Evolutionary conservation across 2,888 invertebrate genomes (phyloP).

Genomic region (Xanthorhoe designata): DNA sequence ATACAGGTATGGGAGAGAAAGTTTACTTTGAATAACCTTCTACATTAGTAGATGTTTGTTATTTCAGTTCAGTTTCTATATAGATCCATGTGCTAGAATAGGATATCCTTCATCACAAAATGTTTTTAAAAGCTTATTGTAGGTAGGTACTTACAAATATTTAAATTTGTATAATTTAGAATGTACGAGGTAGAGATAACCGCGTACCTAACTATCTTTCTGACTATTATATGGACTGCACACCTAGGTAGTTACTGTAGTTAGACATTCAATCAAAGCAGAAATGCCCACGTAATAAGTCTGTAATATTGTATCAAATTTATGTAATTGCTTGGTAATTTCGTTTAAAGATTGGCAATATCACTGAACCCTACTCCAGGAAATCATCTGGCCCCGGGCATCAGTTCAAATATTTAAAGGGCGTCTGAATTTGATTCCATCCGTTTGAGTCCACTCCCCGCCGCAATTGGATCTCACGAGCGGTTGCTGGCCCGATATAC

Average conservation of each 20-base stretch:
- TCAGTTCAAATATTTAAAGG: slow-evolving; percentile 83
- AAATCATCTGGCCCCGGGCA: slow-evolving; percentile 55
- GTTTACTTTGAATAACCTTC: slow-evolving; percentile 17
- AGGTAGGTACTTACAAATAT: no score
- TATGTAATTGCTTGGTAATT: slow-evolving; percentile 8
- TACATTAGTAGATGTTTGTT: not conserved
- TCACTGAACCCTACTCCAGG: slow-evolving; percentile 29
- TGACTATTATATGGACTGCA: not conserved
- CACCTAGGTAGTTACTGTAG: not conserved
- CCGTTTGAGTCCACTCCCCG: slow-evolving; percentile 58
- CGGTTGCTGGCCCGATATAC: slow-evolving; percentile 61
- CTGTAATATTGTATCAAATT: not conserved
- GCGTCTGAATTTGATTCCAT: slow-evolving; percentile 74
- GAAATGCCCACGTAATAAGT: not conserved
- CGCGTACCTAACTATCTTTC: not conserved
- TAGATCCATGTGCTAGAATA: not conserved
- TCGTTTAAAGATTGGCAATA: slow-evolving; percentile 29
- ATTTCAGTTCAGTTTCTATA: not conserved
- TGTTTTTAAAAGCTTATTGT: no score
- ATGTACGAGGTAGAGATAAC: not conserved
- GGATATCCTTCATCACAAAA: no score
- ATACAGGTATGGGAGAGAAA: slow-evolving; percentile 38
- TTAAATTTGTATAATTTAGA: no score
- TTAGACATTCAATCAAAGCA: not conserved
- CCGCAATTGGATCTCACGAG: slow-evolving; percentile 82